Percentiles rank a stretch among this genome's conserved stretches.
Evolutionary conservation across 2,888 invertebrate species (phyloP).

Genomic region (Lepeophtheirus nordmannii): DNA sequence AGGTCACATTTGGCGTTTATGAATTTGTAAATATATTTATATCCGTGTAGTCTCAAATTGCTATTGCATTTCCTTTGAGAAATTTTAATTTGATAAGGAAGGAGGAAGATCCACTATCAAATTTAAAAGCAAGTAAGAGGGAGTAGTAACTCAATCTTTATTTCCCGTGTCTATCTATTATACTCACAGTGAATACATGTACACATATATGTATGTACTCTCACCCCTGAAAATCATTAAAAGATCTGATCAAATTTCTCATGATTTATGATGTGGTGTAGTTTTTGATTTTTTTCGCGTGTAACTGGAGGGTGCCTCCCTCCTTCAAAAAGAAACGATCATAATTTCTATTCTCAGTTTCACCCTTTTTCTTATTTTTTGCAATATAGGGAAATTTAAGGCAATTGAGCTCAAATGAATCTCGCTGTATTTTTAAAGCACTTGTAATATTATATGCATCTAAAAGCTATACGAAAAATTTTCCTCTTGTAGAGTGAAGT

Average conservation of each 20-base stretch:
- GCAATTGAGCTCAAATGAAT: not conserved
- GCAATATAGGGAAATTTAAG: not conserved
- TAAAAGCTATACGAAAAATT: not conserved
- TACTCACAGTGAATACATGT: not conserved
- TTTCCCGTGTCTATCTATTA: too few relatives aligned
- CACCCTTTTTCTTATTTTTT: not conserved
- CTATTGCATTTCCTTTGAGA: too few relatives aligned
- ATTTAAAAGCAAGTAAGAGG: too few relatives aligned
- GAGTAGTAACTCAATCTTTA: too few relatives aligned
- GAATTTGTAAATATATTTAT: too few relatives aligned
- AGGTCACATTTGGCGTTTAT: too few relatives aligned
- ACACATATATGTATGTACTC: too few relatives aligned
- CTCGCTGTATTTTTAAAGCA: not conserved
- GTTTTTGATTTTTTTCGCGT: not conserved
- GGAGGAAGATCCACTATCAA: too few relatives aligned
- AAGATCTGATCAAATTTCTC: not conserved
- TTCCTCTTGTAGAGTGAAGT: too few relatives aligned
- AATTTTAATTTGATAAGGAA: too few relatives aligned
- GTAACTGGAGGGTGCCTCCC: not conserved
- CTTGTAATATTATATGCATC: not conserved
- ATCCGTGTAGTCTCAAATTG: too few relatives aligned
- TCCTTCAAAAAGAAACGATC: too few relatives aligned
- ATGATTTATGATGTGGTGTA: not conserved
- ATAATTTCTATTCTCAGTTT: conserved; percentile 8
- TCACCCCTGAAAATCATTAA: not conserved